Percentiles rank a stretch among this genome's conserved stretches.
Conservation (phyloP, 2,888 invertebrate genomes). For the Phyllotreta cruciferae region DNA sequence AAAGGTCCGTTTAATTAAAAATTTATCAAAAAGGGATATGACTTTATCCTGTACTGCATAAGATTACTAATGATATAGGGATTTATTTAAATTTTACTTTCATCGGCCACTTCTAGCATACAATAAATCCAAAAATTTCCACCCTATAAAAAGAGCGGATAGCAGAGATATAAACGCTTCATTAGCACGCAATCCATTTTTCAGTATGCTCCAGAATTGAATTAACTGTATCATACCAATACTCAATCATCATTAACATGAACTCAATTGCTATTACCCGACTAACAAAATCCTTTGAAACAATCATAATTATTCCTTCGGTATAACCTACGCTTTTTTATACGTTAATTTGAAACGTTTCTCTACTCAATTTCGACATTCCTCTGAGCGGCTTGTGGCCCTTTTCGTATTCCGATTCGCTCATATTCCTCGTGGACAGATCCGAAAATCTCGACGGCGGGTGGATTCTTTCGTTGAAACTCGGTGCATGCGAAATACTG, state of each 20-base stretch:
- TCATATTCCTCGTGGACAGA: constrained; percentile 61
- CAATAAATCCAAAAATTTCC: too few relatives aligned
- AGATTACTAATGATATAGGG: background rate
- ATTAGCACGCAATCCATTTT: too few relatives aligned
- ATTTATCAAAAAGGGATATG: constrained; percentile 7
- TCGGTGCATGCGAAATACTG: constrained; percentile 81
- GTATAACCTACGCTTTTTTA: constrained; percentile 10
- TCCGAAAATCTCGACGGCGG: constrained; percentile 89
- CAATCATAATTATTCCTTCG: too few relatives aligned
- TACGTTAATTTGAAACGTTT: constrained; percentile 83
- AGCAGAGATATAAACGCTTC: too few relatives aligned
- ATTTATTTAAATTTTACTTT: background rate
- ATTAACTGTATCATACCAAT: too few relatives aligned
- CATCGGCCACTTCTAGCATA: too few relatives aligned
- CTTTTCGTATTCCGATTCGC: constrained; percentile 61
- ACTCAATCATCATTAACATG: too few relatives aligned
- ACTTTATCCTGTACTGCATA: constrained; percentile 2
- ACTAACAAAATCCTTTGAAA: too few relatives aligned
- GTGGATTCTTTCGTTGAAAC: constrained; percentile 84
- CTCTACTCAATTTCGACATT: constrained; percentile 63
- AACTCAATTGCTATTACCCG: too few relatives aligned
- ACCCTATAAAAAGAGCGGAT: too few relatives aligned
- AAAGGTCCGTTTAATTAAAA: background rate
- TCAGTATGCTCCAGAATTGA: too few relatives aligned
- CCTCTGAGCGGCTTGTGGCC: constrained; percentile 59